Evolutionary conservation across 2,797 vertebrate genomes (phyloP).

Genomic region (Phataginus tetradactyla): DNA sequence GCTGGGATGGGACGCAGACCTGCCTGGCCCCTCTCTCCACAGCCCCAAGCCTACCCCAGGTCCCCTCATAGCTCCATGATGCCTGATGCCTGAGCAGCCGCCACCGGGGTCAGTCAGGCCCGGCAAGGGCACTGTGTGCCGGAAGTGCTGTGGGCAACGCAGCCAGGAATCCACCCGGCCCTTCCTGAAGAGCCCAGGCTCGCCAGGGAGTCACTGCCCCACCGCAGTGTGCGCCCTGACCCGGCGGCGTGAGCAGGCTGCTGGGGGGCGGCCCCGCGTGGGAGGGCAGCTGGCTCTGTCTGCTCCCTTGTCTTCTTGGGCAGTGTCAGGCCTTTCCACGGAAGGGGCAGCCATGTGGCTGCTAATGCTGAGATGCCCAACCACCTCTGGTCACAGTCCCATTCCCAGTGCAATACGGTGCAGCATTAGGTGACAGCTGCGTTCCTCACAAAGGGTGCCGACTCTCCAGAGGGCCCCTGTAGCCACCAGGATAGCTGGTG

Average conservation of each 20-base stretch:
- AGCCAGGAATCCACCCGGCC: background rate
- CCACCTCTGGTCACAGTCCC: background rate
- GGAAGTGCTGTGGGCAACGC: background rate
- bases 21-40: background rate
- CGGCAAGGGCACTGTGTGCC: conserved; percentile 12
- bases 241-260: background rate
- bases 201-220: background rate
- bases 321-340: background rate
- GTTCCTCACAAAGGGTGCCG: background rate
- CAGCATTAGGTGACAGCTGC: conserved; percentile 11
- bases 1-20: background rate
- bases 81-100: background rate
- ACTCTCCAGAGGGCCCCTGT: background rate
- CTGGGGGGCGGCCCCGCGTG: background rate
- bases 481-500: background rate
- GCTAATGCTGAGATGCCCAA: background rate
- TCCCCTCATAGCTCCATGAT: background rate
- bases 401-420: background rate
- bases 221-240: background rate
- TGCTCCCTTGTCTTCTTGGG: background rate
- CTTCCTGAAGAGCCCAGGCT: conserved; percentile 19
- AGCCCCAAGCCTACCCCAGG: background rate
- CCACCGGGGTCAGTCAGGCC: background rate
- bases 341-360: background rate
- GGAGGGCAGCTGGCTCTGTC: background rate